Conservation (phyloP, 2,797 vertebrate species). For the Microchirus variegatus region DNA sequence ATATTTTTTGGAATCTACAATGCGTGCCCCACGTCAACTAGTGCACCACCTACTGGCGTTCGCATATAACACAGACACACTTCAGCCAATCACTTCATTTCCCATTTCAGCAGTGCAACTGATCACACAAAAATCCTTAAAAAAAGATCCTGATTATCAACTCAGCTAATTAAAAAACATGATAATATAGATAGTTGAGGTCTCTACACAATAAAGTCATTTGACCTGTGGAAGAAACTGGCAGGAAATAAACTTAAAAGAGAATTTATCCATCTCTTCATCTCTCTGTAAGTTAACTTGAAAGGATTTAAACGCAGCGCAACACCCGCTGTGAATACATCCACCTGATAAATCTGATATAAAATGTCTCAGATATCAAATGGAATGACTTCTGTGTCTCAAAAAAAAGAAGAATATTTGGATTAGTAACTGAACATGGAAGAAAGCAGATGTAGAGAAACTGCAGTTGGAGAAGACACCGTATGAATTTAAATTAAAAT, state of each 20-base stretch:
- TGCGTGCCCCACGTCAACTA: too few relatives aligned
- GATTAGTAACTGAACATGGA: constrained; percentile 24
- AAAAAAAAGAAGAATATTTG: constrained; percentile 14
- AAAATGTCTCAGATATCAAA: constrained; percentile 69
- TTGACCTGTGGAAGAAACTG: constrained; percentile 22
- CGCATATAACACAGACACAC: too few relatives aligned
- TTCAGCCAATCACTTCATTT: too few relatives aligned
- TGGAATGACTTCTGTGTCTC: constrained; percentile 56
- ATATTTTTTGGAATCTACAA: too few relatives aligned
- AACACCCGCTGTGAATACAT: constrained; percentile 66
- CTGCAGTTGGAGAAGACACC: constrained; percentile 1
- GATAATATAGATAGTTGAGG: not conserved
- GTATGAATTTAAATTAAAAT: constrained; percentile 42
- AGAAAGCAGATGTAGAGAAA: constrained; percentile 15
- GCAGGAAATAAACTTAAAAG: constrained; percentile 55
- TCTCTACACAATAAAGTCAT: not conserved
- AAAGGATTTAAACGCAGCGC: constrained; percentile 62
- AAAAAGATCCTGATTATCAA: not conserved
- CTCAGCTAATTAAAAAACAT: not conserved
- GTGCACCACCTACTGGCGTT: too few relatives aligned
- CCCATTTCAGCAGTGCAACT: too few relatives aligned
- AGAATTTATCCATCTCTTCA: constrained; percentile 38
- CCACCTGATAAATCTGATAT: constrained; percentile 62
- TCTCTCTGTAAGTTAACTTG: constrained; percentile 62
- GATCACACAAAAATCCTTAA: too few relatives aligned